A percentile compares a stretch with the other conserved stretches of the same genome.
Evolutionary conservation across 2,888 invertebrate genomes (phyloP).

Genomic region (Nemapogon koenigi): DNA sequence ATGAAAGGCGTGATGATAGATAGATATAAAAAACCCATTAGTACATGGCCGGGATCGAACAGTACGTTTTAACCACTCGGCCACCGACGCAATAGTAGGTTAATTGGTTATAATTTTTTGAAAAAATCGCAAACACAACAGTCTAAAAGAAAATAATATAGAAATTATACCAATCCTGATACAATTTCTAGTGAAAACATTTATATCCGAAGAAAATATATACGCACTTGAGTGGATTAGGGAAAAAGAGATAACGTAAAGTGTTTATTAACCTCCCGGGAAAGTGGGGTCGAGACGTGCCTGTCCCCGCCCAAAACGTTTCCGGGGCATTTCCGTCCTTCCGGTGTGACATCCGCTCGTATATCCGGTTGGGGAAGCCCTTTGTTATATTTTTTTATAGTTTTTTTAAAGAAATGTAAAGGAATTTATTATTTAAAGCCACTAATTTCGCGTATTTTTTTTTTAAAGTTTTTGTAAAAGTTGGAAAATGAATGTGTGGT

Average conservation of each 20-base stretch:
- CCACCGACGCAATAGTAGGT: too few relatives aligned
- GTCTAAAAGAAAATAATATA: too few relatives aligned
- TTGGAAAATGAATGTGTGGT: slow-evolving; percentile 38
- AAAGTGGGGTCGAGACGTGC: slow-evolving; percentile 13
- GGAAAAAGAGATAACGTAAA: slow-evolving; percentile 2
- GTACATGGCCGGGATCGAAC: too few relatives aligned
- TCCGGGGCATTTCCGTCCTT: slow-evolving; percentile 20
- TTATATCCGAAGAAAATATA: too few relatives aligned
- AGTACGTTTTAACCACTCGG: too few relatives aligned
- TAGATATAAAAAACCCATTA: too few relatives aligned
- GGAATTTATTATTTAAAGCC: neutral
- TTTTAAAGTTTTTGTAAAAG: neutral
- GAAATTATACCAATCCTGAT: too few relatives aligned
- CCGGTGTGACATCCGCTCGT: slow-evolving; percentile 50
- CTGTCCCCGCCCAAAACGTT: too few relatives aligned
- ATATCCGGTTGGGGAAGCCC: slow-evolving; percentile 27
- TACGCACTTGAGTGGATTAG: slow-evolving; percentile 7
- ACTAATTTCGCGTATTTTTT: neutral
- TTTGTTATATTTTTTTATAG: slow-evolving; percentile 8
- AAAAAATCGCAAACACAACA: too few relatives aligned
- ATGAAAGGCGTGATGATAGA: too few relatives aligned
- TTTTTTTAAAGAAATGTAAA: neutral
- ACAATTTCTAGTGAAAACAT: too few relatives aligned
- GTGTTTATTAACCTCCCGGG: slow-evolving; percentile 4
- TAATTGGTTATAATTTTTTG: too few relatives aligned